Evolutionary conservation across 2,797 vertebrate genomes (phyloP).

Genomic region (Labroides dimidiatus): DNA sequence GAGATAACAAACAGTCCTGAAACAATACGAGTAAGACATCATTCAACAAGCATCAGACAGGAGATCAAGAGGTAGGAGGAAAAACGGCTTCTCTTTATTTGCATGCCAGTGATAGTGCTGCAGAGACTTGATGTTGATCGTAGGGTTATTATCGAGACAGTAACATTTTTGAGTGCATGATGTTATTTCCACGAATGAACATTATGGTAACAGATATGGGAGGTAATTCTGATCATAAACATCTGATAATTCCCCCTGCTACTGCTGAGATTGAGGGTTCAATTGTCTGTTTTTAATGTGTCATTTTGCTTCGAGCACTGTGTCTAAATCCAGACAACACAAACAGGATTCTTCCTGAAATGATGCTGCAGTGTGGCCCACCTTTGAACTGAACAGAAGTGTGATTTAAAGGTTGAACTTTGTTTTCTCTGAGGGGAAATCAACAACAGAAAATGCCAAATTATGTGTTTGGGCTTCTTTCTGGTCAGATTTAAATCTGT

Average conservation of each 20-base stretch:
- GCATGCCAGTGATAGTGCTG: background rate
- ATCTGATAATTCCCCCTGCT: background rate
- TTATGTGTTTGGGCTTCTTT: background rate
- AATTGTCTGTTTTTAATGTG: background rate
- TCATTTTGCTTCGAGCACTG: conserved; percentile 24
- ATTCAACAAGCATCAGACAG: conserved; percentile 10
- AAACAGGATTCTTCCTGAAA: conserved; percentile 19
- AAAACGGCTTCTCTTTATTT: conserved; percentile 12
- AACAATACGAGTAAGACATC: background rate
- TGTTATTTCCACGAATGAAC: background rate
- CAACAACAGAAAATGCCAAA: background rate
- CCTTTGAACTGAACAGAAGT: conserved; percentile 29
- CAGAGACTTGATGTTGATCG: background rate
- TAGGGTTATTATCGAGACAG: no score
- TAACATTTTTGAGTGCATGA: background rate
- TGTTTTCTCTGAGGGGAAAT: conserved; percentile 19
- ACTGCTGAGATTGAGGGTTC: background rate
- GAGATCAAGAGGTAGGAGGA: conserved; percentile 51
- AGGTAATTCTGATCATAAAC: background rate
- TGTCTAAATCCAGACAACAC: conserved; percentile 4
- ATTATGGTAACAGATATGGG: background rate
- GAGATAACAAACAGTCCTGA: background rate
- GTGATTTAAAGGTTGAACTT: conserved; percentile 30
- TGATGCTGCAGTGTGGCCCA: conserved; percentile 22
- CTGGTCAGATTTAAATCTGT: conserved; percentile 4